Conservation (phyloP, 2,113 vertebrate species). For the Myxocyprinus asiaticus region DNA sequence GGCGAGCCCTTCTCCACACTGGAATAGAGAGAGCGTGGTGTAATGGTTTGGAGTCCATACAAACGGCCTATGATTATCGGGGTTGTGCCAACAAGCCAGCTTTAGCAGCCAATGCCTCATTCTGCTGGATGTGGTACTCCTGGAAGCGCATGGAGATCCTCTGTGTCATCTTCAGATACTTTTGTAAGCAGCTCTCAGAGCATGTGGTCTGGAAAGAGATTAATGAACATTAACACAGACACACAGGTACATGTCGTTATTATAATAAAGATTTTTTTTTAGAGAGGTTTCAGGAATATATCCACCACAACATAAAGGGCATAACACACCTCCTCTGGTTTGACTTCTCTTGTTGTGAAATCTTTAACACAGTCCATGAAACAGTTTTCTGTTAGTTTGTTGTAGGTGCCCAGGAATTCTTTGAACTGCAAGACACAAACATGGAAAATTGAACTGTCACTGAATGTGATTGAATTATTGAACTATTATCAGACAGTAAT, state of each 20-base stretch:
- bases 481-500: background rate
- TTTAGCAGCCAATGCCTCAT: slow-evolving; percentile 95
- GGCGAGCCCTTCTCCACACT: background rate
- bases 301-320: background rate
- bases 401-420: slow-evolving; percentile 97
- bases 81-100: slow-evolving; percentile 89
- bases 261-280: too few species aligned
- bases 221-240: background rate
- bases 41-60: slow-evolving; percentile 6
- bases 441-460: background rate
- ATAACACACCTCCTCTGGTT: slow-evolving; percentile 86
- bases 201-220: slow-evolving; percentile 80
- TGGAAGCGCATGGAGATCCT: slow-evolving; percentile 99
- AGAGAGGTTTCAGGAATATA: background rate
- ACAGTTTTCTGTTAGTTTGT: slow-evolving; percentile 96
- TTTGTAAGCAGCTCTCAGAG: slow-evolving; percentile 94
- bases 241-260: background rate
- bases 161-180: slow-evolving; percentile 98
- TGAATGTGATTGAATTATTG: background rate
- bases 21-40: slow-evolving; percentile 20
- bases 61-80: slow-evolving; percentile 62
- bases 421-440: slow-evolving; percentile 81
- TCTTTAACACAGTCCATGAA: slow-evolving; percentile 97
- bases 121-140: slow-evolving; percentile 99
- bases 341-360: slow-evolving; percentile 93